These are phyloP conservation scores for Chionoecetes opilio DNA, from an alignment of 1,140 invertebrate species.

Conservation along the genomic window DNA sequence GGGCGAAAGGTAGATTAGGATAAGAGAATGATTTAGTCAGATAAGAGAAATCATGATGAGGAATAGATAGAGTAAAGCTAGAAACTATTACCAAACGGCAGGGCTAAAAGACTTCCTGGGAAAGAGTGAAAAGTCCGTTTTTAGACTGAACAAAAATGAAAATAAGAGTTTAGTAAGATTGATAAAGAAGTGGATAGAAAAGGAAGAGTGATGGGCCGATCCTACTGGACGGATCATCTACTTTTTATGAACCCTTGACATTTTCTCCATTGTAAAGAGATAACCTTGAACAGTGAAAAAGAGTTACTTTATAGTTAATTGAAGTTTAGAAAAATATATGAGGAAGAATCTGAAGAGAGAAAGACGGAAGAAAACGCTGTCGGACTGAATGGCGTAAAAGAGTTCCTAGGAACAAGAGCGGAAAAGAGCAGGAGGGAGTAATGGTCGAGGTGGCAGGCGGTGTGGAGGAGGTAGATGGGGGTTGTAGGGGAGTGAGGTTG, in stretches of 20 bases:
- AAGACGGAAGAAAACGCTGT: background rate
- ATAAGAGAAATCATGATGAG: background rate
- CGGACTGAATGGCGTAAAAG: background rate
- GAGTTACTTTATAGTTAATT: background rate
- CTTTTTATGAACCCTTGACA: background rate
- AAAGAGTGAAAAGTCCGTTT: background rate
- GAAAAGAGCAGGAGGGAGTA: background rate
- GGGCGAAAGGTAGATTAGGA: background rate
- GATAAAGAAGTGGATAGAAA: background rate
- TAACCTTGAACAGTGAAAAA: background rate
- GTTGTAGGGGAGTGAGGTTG: background rate
- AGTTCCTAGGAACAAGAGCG: background rate
- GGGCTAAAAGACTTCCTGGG: background rate
- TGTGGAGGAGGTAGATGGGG: background rate
- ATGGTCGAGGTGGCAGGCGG: background rate
- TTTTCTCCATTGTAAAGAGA: background rate
- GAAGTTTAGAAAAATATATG: background rate
- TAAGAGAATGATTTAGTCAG: background rate
- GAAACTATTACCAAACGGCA: background rate
- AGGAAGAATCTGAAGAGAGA: background rate
- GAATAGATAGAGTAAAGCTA: background rate
- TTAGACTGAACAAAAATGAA: background rate
- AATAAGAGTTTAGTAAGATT: conserved; percentile 11
- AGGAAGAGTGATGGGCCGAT: background rate
- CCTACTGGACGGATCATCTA: no score